Percentiles rank a stretch among this genome's conserved stretches.
phyloP scores from a whole-genome alignment of 2,888 invertebrate species.

The Philereme transversata region DNA sequence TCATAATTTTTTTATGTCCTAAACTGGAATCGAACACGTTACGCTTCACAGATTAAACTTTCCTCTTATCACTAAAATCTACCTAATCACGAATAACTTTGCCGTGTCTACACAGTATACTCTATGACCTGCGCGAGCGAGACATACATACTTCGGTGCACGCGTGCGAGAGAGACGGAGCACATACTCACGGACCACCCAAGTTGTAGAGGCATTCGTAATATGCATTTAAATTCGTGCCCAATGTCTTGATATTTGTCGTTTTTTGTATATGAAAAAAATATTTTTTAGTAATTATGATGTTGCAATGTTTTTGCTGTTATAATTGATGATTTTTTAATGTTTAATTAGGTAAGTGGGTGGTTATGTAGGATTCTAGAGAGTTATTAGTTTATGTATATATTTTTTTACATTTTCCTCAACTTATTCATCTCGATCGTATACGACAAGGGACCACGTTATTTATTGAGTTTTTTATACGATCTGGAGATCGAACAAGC shows the following conservation, averaged over 20 bases:
- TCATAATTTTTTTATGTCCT: not conserved
- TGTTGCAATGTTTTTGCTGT: conserved; percentile 33
- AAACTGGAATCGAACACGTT: conserved; percentile 20
- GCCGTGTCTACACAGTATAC: conserved; percentile 44
- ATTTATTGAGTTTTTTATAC: no score
- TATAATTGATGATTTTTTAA: conserved; percentile 22
- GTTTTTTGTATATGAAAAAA: conserved; percentile 40
- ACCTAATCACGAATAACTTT: conserved; percentile 23
- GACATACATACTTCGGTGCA: conserved; percentile 25
- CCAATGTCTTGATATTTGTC: conserved; percentile 68
- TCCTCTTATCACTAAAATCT: conserved; percentile 34
- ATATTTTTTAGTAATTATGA: conserved; percentile 41
- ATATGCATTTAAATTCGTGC: conserved; percentile 57
- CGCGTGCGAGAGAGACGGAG: conserved; percentile 46
- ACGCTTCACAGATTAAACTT: conserved; percentile 14
- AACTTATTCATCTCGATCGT: no score
- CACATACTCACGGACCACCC: conserved; percentile 68
- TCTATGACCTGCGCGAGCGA: conserved; percentile 60
- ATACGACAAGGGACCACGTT: no score
- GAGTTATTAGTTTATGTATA: no score
- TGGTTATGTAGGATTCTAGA: no score
- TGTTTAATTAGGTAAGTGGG: no score
- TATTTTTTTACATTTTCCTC: no score
- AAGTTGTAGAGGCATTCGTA: conserved; percentile 69
- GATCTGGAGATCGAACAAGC: no score